Conservation (phyloP, 2,888 invertebrate species). For the Chesias legatella region DNA sequence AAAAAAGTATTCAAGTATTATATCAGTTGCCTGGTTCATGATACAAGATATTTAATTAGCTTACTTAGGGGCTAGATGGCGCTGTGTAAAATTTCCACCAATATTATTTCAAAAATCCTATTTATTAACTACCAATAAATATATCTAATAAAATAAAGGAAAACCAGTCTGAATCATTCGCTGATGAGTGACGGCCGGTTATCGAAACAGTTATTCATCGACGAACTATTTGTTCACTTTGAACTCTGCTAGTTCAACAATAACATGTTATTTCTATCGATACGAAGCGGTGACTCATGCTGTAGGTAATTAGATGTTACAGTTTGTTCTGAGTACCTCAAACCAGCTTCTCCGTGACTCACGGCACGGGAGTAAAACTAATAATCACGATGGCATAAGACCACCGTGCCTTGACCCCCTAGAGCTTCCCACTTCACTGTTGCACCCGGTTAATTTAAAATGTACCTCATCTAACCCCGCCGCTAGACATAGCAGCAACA, state of each 20-base stretch:
- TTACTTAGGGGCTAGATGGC: no score
- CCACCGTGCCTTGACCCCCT: conserved; percentile 44
- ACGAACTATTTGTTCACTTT: conserved; percentile 15
- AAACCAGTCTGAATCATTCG: conserved; percentile 12
- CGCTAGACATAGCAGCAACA: no score
- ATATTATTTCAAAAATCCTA: conserved; percentile 5
- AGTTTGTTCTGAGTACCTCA: conserved; percentile 42
- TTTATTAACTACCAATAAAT: no score
- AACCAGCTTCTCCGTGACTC: conserved; percentile 53
- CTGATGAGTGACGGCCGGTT: conserved; percentile 13
- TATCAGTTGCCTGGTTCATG: no score
- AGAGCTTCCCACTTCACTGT: conserved; percentile 26
- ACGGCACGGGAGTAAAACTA: conserved; percentile 53
- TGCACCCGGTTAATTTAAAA: conserved; percentile 21
- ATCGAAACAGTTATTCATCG: conserved; percentile 10
- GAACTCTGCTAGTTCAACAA: conserved; percentile 18
- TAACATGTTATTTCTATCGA: conserved; percentile 31
- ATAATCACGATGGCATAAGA: conserved; percentile 40
- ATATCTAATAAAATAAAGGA: no score
- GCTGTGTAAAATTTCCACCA: no score
- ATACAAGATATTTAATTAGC: no score
- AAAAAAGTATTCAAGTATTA: no score
- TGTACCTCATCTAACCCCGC: no score
- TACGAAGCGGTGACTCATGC: conserved; percentile 37
- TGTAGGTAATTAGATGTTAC: conserved; percentile 51